A percentile compares a stretch with the other conserved stretches of the same genome.
phyloP scores from a whole-genome alignment of 2,113 vertebrate species.

The Butorides virescens region DNA sequence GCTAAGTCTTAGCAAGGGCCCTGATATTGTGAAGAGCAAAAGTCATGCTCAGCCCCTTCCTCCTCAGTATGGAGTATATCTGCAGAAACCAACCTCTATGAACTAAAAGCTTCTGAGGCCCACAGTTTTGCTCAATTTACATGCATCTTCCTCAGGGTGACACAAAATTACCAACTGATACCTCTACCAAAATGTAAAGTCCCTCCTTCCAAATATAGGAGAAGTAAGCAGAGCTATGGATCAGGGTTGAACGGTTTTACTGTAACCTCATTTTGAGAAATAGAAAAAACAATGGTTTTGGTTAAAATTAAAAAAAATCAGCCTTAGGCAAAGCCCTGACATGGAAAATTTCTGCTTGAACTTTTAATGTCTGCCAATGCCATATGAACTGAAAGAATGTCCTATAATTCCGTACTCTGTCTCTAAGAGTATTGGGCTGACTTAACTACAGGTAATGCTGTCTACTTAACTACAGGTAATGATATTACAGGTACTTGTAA shows the following conservation, averaged over 20 bases:
- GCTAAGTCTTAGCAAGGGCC: not conserved
- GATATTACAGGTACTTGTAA: not conserved
- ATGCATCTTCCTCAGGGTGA: not conserved
- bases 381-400: not conserved
- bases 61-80: not conserved
- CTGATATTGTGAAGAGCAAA: not conserved
- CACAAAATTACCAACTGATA: not conserved
- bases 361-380: not conserved
- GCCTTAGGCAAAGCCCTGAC: slow-evolving; percentile 13
- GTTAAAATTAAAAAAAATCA: not conserved
- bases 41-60: not conserved
- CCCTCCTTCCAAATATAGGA: not conserved
- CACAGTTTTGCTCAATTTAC: not conserved
- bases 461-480: not conserved
- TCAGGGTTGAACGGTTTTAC: not conserved
- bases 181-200: not conserved
- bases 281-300: not conserved
- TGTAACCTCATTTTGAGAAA: not conserved
- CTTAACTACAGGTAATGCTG: not conserved
- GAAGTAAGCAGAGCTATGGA: not conserved
- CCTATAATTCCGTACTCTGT: not conserved
- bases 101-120: not conserved
- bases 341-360: not conserved
- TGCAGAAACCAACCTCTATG: not conserved
- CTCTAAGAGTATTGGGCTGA: not conserved